Conservation (phyloP, 2,888 invertebrate species). For the Dasypogon diadema region DNA sequence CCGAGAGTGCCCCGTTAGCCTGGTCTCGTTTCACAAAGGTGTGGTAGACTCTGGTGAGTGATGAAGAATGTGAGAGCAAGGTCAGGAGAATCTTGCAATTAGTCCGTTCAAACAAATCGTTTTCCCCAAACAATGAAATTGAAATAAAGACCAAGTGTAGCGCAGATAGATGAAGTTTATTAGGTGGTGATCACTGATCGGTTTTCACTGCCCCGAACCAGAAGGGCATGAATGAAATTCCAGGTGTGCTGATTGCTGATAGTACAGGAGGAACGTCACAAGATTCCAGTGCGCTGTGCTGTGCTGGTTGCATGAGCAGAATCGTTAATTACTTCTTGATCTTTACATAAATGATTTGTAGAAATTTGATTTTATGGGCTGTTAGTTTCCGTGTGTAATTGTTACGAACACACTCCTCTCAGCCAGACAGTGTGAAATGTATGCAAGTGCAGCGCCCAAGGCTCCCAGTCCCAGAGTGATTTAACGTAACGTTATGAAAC, state of each 20-base stretch:
- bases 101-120: not conserved
- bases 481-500: constrained; percentile 22
- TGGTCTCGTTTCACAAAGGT: constrained; percentile 25
- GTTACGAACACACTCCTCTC: constrained; percentile 8
- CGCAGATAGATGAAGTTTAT: not conserved
- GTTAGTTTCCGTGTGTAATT: constrained; percentile 10
- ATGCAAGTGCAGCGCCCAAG: not conserved
- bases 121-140: not conserved
- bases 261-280: constrained; percentile 21
- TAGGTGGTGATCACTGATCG: no score
- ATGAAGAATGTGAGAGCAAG: constrained; percentile 45
- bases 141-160: not conserved
- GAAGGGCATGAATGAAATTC: not conserved
- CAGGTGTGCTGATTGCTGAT: not conserved
- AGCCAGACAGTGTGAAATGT: not conserved
- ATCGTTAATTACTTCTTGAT: constrained; percentile 10
- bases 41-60: constrained; percentile 44
- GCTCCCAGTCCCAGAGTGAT: no score
- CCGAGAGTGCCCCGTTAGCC: no score
- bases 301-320: constrained; percentile 30
- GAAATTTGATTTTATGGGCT: constrained; percentile 30
- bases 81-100: constrained; percentile 13
- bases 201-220: no score
- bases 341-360: constrained; percentile 10
- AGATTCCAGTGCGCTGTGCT: constrained; percentile 27